Percentiles rank a stretch among this genome's conserved stretches.
phyloP scores from a whole-genome alignment of 2,888 invertebrate species.

The Melinopterus prodromus region DNA sequence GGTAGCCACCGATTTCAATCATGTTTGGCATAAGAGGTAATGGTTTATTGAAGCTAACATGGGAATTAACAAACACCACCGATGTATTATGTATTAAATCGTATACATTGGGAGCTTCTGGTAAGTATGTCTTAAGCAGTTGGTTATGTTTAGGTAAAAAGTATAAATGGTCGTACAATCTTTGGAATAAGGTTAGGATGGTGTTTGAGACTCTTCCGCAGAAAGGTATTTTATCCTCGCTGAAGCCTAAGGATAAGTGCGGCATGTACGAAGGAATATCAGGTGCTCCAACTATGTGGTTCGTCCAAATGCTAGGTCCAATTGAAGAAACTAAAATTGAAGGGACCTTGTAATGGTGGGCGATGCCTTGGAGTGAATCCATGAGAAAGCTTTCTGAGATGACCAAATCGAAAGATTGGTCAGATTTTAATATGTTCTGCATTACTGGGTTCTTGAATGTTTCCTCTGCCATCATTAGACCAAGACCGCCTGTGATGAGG shows the following conservation, averaged over 20 bases:
- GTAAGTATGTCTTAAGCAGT: slow-evolving; percentile 50
- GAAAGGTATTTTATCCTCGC: slow-evolving; percentile 61
- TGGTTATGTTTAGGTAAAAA: slow-evolving; percentile 45
- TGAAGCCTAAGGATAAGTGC: slow-evolving; percentile 57
- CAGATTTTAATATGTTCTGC: slow-evolving; percentile 51
- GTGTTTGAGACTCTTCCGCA: slow-evolving; percentile 64
- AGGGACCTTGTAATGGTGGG: slow-evolving; percentile 52
- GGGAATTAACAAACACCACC: slow-evolving; percentile 54
- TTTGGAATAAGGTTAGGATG: slow-evolving; percentile 52
- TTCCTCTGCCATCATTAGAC: background rate
- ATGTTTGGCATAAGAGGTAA: slow-evolving; percentile 64
- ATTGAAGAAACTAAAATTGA: slow-evolving; percentile 56
- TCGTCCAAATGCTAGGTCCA: slow-evolving; percentile 58
- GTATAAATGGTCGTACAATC: slow-evolving; percentile 46
- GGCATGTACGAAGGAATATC: slow-evolving; percentile 62
- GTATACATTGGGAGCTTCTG: slow-evolving; percentile 46
- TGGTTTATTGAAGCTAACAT: slow-evolving; percentile 62
- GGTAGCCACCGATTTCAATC: slow-evolving; percentile 67
- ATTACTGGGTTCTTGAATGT: slow-evolving; percentile 13
- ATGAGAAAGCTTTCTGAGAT: slow-evolving; percentile 61
- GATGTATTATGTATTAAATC: slow-evolving; percentile 48
- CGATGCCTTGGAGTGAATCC: slow-evolving; percentile 59
- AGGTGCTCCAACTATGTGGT: slow-evolving; percentile 61
- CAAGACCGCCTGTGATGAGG: background rate
- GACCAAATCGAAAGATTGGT: slow-evolving; percentile 55